A percentile compares a stretch with the other conserved stretches of the same genome.
Conservation (phyloP, 2,888 invertebrate species). For the Cataglyphis livida region DNA sequence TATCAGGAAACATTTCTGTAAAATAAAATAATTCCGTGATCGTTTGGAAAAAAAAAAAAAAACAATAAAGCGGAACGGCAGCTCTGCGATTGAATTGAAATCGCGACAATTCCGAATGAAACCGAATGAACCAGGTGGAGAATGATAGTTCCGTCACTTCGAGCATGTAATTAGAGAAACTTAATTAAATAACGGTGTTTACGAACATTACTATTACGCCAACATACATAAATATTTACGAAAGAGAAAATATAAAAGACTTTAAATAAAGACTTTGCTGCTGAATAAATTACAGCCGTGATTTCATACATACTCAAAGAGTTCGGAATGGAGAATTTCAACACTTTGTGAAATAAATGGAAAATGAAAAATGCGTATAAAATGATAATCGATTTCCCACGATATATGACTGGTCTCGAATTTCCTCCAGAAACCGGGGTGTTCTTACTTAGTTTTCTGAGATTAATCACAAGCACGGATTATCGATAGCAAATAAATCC, state of each 20-base stretch:
- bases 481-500: conserved; percentile 11
- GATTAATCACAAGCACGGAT: conserved; percentile 18
- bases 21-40: conserved; percentile 76
- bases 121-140: conserved; percentile 3
- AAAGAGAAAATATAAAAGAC: not conserved
- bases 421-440: conserved; percentile 25
- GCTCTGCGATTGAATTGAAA: conserved; percentile 4
- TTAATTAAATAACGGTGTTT: not conserved
- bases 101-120: conserved; percentile 1
- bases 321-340: conserved; percentile 21
- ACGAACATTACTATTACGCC: not conserved
- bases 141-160: conserved; percentile 24
- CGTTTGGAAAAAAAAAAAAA: conserved; percentile 17
- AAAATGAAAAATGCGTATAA: conserved; percentile 16
- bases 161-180: not conserved
- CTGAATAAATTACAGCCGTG: not conserved
- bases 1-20: conserved; percentile 96
- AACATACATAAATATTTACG: not conserved
- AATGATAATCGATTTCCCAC: conserved; percentile 1
- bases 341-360: conserved; percentile 11
- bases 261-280: not conserved
- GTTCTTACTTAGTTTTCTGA: not conserved
- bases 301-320: conserved; percentile 31
- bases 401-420: not conserved
- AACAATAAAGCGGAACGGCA: not conserved